Conservation (phyloP, 2,888 invertebrate species). For the Hypomecis atomaria region DNA sequence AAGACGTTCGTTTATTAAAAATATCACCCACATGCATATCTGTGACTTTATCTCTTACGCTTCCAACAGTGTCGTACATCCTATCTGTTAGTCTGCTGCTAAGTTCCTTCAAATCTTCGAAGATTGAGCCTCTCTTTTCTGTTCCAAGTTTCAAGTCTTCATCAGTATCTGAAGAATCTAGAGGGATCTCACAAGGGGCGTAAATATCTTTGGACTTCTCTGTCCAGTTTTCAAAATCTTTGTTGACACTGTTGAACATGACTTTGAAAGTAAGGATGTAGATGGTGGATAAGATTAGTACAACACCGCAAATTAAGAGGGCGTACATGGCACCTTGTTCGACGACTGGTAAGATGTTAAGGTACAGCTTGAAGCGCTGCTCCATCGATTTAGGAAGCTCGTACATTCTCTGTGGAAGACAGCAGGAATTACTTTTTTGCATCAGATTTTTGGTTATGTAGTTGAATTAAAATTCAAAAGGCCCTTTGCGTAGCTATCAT, state of each 20-base stretch:
- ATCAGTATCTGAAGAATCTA: slow-evolving; percentile 62
- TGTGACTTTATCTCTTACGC: slow-evolving; percentile 61
- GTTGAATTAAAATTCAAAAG: too few relatives aligned
- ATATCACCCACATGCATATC: slow-evolving; percentile 62
- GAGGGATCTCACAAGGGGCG: slow-evolving; percentile 71
- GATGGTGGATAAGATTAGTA: slow-evolving; percentile 80
- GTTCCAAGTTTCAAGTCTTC: slow-evolving; percentile 44
- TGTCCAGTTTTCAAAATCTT: slow-evolving; percentile 52
- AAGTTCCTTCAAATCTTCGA: slow-evolving; percentile 64
- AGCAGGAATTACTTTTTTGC: neutral
- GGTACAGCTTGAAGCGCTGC: slow-evolving; percentile 88
- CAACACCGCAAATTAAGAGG: slow-evolving; percentile 77
- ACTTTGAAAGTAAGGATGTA: slow-evolving; percentile 75
- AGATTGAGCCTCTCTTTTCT: slow-evolving; percentile 47
- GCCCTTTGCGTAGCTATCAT: too few relatives aligned
- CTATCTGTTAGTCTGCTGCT: slow-evolving; percentile 64
- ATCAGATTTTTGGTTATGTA: too few relatives aligned
- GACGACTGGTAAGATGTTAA: slow-evolving; percentile 88
- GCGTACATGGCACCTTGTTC: slow-evolving; percentile 84
- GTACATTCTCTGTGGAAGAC: slow-evolving; percentile 86
- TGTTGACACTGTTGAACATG: slow-evolving; percentile 70
- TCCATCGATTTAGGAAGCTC: slow-evolving; percentile 86
- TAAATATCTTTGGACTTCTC: slow-evolving; percentile 60
- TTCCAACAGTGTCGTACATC: slow-evolving; percentile 70
- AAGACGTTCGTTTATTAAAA: slow-evolving; percentile 61